Evolutionary conservation across 2,888 invertebrate species (phyloP).

Genomic region (Baccha elongata): DNA sequence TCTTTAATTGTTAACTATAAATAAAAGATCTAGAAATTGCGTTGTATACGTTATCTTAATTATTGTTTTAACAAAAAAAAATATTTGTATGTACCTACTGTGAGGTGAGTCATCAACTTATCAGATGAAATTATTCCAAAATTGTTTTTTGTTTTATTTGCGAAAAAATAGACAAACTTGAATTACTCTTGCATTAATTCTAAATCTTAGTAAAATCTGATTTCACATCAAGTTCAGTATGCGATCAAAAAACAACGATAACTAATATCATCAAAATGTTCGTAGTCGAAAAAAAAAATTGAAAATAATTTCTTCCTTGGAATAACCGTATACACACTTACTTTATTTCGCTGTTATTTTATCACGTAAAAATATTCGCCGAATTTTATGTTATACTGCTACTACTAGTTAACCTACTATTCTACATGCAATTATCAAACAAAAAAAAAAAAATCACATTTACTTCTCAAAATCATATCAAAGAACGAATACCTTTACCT

Average conservation of each 20-base stretch:
- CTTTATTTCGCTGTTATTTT: conserved; percentile 72
- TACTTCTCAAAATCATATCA: conserved; percentile 65
- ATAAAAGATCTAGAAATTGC: no score
- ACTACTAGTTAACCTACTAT: conserved; percentile 72
- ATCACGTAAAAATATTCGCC: conserved; percentile 65
- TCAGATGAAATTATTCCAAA: no score
- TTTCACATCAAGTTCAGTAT: conserved; percentile 47
- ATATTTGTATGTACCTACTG: no score
- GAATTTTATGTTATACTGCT: conserved; percentile 73
- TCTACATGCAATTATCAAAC: conserved; percentile 69
- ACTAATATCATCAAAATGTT: conserved; percentile 61
- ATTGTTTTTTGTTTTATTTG: no score
- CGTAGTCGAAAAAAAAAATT: conserved; percentile 42
- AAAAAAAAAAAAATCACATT: conserved; percentile 67
- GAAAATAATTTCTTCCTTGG: conserved; percentile 50
- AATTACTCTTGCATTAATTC: no score
- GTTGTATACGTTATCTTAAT: no score
- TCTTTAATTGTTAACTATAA: no score
- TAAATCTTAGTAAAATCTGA: neutral
- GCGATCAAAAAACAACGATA: conserved; percentile 41
- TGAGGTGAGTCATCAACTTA: no score
- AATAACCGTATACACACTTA: conserved; percentile 49
- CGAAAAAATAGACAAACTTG: no score
- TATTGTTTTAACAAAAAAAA: no score
- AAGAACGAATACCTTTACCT: conserved; percentile 74